These are phyloP conservation scores for Mus spretus DNA, from an alignment of 2,797 vertebrate species.

Conservation along the genomic window DNA sequence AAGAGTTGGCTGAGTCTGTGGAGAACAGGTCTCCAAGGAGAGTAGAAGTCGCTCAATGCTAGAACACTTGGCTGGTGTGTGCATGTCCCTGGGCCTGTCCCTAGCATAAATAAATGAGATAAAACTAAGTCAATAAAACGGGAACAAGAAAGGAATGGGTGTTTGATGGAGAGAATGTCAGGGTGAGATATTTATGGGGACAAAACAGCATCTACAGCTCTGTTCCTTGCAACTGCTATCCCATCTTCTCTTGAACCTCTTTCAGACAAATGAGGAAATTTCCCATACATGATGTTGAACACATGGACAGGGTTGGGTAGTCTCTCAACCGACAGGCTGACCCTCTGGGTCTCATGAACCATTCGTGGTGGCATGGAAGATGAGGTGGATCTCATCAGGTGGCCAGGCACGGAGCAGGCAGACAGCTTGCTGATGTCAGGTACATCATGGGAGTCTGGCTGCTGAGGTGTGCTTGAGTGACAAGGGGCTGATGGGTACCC, in stretches of 20 bases:
- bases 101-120: not conserved
- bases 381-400: not conserved
- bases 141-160: not conserved
- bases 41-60: not conserved
- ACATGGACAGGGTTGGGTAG: not conserved
- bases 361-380: not conserved
- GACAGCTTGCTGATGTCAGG: not conserved
- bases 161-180: no score
- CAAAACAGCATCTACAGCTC: conserved; percentile 17
- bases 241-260: not conserved
- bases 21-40: not conserved
- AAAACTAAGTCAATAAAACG: not conserved
- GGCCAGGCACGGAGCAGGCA: not conserved
- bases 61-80: not conserved
- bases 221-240: not conserved
- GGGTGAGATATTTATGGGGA: not conserved
- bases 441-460: not conserved
- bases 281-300: not conserved
- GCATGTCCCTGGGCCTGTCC: not conserved
- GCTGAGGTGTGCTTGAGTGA: not conserved
- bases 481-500: not conserved
- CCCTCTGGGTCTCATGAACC: not conserved
- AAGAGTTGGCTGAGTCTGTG: not conserved
- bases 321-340: not conserved
- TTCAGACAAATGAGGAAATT: not conserved